Base-by-base conservation (phyloP, 2,797 vertebrate genomes). In the Pseudochirops corinnae region DNA sequence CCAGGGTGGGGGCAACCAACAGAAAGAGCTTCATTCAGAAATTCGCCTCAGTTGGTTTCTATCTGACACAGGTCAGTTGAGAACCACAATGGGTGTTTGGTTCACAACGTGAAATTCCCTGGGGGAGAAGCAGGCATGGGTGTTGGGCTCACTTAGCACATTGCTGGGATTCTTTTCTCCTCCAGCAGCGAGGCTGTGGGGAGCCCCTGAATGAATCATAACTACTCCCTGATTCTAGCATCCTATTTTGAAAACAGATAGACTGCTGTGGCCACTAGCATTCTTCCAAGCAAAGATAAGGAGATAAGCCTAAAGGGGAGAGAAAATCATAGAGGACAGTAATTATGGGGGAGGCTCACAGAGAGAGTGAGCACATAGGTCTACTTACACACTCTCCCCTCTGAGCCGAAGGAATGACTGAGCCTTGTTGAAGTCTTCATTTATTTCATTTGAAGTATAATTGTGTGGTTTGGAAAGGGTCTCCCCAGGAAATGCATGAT, bases 81-180 rank as follows among this genome's bases (percentile, higher is more conserved):
- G 55, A 96, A 58, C 33, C 57, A 67, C n/a, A 97, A 97, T 92
- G 33, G 31, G 39, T 92, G 55, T 55, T 33, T 56, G 91, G n/a
- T 55, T 91, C 62, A 58, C 39, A 21, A 50, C 50, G 13, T 16
- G 31, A 62, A 93, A 56, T 28, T 91, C 90, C 55, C 82, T 92
- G 50, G 93, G 56, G 93, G 90, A 92, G 95, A 91, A 29, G 60
- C 12, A 39, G 5, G 90, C 11, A 39, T 92, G 90, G 74, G 58
- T 92, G 50, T 67, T n/a, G 92, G 93, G 58, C 46, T 93, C 90
- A 39, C 5, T 74, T n/a, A 21, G 5, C 62, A 62, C 11, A 60
- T 46, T 29, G 56, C 29, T 92, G 87, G 57, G 14, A 56, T 90
- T 90, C 58, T 14, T 94, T 87, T 87, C 56, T 55, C 92, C 87